A percentile compares a stretch with the other conserved stretches of the same genome.
phyloP scores from a whole-genome alignment of 2,113 vertebrate species.

The Malurus cyaneus region DNA sequence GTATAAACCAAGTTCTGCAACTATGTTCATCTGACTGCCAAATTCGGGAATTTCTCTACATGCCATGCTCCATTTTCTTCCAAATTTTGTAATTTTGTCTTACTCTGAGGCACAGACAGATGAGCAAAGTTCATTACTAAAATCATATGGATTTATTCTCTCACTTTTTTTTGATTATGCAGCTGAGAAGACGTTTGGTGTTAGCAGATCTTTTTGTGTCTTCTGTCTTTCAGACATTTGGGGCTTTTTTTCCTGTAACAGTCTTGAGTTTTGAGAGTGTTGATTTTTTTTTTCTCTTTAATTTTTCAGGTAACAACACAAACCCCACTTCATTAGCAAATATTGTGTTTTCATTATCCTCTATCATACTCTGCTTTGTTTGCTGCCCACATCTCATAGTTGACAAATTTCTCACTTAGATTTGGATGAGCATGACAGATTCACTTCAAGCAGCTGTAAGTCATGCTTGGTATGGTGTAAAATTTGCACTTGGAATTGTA shows the following conservation, averaged over 20 bases:
- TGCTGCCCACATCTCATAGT: not conserved
- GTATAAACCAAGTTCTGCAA: not conserved
- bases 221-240: not conserved
- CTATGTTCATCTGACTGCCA: not conserved
- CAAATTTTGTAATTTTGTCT: not conserved
- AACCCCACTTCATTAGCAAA: not conserved
- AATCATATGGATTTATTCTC: not conserved
- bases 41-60: not conserved
- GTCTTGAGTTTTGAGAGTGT: not conserved
- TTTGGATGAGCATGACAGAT: not conserved
- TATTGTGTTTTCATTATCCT: not conserved
- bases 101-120: not conserved
- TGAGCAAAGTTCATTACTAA: not conserved
- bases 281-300: not conserved
- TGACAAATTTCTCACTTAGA: not conserved
- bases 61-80: not conserved
- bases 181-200: not conserved
- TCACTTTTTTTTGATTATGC: not conserved
- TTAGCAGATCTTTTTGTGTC: not conserved
- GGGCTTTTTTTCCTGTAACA: not conserved
- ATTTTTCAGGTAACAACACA: not conserved
- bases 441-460: not conserved
- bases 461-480: not conserved
- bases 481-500: not conserved
- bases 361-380: not conserved